Evolutionary conservation across 2,888 invertebrate species (phyloP).

Genomic region (Anticlea derivata): DNA sequence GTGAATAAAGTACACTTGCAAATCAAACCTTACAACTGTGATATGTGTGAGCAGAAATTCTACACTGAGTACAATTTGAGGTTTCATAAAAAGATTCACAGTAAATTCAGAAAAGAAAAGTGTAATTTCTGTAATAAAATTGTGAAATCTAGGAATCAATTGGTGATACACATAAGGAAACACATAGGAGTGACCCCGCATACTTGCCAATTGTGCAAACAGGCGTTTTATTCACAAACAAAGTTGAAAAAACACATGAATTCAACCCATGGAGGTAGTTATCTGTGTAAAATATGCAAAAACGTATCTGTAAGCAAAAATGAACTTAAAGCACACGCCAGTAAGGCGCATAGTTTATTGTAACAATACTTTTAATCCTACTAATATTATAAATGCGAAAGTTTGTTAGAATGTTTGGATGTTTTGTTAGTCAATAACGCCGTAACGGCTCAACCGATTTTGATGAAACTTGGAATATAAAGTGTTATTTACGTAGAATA

Average conservation of each 20-base stretch:
- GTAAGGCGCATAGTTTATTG: slow-evolving; percentile 56
- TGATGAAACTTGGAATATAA: too few relatives aligned
- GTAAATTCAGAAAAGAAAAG: slow-evolving; percentile 52
- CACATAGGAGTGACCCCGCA: slow-evolving; percentile 70
- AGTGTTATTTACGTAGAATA: too few relatives aligned
- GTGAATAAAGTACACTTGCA: slow-evolving; percentile 74
- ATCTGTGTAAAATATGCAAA: slow-evolving; percentile 65
- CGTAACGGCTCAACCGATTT: too few relatives aligned
- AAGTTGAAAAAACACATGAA: slow-evolving; percentile 61
- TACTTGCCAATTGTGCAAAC: slow-evolving; percentile 60
- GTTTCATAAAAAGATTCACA: slow-evolving; percentile 66
- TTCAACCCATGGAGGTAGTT: slow-evolving; percentile 62
- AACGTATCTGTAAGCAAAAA: slow-evolving; percentile 53
- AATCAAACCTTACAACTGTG: slow-evolving; percentile 72
- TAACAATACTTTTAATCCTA: slow-evolving; percentile 12
- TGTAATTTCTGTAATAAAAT: slow-evolving; percentile 66
- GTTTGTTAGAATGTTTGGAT: too few relatives aligned
- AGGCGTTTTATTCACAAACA: slow-evolving; percentile 58
- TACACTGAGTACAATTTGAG: slow-evolving; percentile 65
- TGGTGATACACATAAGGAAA: slow-evolving; percentile 69
- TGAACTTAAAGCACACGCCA: slow-evolving; percentile 59
- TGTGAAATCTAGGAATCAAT: slow-evolving; percentile 59
- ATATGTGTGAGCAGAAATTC: slow-evolving; percentile 73
- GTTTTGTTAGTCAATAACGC: too few relatives aligned
- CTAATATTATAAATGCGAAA: too few relatives aligned